Evolutionary conservation across 2,113 vertebrate species (phyloP).

Genomic region (Heptranchias perlo): DNA sequence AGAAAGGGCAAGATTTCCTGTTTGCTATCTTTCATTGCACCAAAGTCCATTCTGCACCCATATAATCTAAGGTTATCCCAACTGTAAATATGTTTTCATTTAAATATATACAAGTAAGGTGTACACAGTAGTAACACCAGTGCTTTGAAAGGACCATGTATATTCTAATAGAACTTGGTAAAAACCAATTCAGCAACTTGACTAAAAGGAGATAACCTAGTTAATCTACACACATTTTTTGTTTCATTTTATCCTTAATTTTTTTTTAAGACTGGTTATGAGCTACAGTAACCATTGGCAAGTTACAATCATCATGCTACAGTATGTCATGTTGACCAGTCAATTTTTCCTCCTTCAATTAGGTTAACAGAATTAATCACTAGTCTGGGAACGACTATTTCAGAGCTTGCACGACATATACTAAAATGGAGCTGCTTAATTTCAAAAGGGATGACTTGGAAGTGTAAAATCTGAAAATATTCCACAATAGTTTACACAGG

Average conservation of each 20-base stretch:
- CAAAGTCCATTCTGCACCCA: not conserved
- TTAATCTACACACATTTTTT: not conserved
- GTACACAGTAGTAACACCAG: not conserved
- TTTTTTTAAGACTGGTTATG: not conserved
- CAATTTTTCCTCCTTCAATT: not conserved
- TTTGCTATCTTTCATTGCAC: not conserved
- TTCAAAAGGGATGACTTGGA: not conserved
- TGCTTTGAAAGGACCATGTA: not conserved
- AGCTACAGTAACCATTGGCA: not conserved
- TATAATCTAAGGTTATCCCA: not conserved
- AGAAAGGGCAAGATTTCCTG: not conserved
- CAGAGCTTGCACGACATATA: not conserved
- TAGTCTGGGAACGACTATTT: not conserved
- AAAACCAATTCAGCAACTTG: not conserved
- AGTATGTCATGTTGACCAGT: not conserved
- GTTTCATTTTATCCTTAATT: not conserved
- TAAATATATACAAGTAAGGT: not conserved
- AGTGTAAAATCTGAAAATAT: not conserved
- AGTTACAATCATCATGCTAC: not conserved
- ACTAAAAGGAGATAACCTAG: not conserved
- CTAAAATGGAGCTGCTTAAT: not conserved
- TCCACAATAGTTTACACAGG: not conserved
- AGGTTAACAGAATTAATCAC: not conserved
- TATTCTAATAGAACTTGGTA: not conserved
- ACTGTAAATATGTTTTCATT: not conserved